phyloP scores from a whole-genome alignment of 2,113 vertebrate species.

The Ailuropoda melanoleuca region DNA sequence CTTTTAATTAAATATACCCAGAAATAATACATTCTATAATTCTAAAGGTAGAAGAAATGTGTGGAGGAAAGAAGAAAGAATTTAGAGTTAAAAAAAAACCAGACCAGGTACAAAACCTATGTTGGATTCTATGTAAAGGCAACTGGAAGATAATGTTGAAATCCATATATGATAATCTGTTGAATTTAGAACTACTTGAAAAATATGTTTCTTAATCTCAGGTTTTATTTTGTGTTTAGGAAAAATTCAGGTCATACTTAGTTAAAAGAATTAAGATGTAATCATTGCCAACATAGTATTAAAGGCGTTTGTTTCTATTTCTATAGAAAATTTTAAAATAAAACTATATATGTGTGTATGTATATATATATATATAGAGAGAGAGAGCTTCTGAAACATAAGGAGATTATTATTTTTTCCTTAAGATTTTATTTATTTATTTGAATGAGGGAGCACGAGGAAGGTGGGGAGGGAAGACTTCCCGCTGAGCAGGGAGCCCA shows the following conservation, averaged over 20 bases:
- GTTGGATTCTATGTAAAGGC: not conserved
- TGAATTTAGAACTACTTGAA: constrained; percentile 27
- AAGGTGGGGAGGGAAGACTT: not conserved
- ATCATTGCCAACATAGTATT: not conserved
- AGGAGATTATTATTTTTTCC: not conserved
- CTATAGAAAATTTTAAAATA: not conserved
- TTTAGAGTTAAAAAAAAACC: not conserved
- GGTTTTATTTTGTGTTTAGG: constrained; percentile 49
- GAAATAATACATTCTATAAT: constrained; percentile 27
- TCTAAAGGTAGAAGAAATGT: constrained; percentile 8
- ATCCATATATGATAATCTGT: not conserved
- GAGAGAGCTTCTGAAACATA: not conserved
- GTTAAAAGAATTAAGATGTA: not conserved
- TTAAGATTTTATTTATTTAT: not conserved
- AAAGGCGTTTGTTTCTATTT: constrained; percentile 11
- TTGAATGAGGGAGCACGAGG: not conserved
- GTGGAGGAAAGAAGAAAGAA: not conserved
- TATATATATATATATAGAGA: not conserved
- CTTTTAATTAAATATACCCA: constrained; percentile 21
- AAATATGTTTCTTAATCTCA: constrained; percentile 15
- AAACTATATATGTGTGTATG: not conserved
- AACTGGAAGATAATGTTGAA: not conserved
- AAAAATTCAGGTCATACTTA: not conserved
- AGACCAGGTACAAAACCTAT: not conserved
- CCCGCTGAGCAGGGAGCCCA: not conserved